These are phyloP conservation scores for Salarias fasciatus DNA, from an alignment of 2,797 vertebrate species.

Conservation along the genomic window DNA sequence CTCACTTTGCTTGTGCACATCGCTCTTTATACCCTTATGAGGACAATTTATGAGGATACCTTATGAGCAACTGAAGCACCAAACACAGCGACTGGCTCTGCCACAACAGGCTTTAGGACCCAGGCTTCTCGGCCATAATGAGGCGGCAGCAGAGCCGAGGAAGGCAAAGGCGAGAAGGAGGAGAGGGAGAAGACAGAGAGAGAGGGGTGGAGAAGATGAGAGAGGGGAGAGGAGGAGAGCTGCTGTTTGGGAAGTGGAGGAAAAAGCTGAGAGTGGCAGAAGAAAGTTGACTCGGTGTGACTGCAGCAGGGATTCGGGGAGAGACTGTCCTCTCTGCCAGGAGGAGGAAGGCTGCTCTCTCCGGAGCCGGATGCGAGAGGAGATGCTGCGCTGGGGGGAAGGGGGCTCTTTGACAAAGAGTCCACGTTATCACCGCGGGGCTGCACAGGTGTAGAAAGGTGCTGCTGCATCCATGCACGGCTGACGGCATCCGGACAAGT, in stretches of 20 bases:
- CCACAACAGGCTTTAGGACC: slow-evolving; percentile 69
- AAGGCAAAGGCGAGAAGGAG: slow-evolving; percentile 16
- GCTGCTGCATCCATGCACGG: slow-evolving; percentile 14
- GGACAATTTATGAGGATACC: too few relatives aligned
- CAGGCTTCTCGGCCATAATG: slow-evolving; percentile 23
- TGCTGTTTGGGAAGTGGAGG: slow-evolving; percentile 41
- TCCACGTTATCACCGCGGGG: slow-evolving; percentile 14
- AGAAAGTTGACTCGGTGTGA: slow-evolving; percentile 70
- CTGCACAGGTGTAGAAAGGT: slow-evolving; percentile 32
- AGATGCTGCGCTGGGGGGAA: slow-evolving; percentile 13
- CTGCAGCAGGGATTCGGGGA: slow-evolving; percentile 32
- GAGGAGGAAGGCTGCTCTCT: slow-evolving; percentile 1
- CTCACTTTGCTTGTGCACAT: slow-evolving; percentile 25
- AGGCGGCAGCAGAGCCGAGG: slow-evolving; percentile 43
- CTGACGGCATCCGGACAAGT: slow-evolving; percentile 30
- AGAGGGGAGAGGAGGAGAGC: slow-evolving; percentile 21
- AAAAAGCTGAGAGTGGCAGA: slow-evolving; percentile 54
- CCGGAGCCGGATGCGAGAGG: slow-evolving; percentile 2
- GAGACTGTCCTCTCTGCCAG: slow-evolving; percentile 5
- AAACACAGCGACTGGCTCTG: not conserved
- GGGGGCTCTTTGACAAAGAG: slow-evolving; percentile 5
- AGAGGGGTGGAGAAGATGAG: slow-evolving; percentile 12
- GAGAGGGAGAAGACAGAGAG: slow-evolving; percentile 14
- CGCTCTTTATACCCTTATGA: slow-evolving; percentile 8
- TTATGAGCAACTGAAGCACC: slow-evolving; percentile 35